These are phyloP conservation scores for Cygnus buccinator DNA, from an alignment of 2,113 vertebrate genomes.

Conservation along the genomic window DNA sequence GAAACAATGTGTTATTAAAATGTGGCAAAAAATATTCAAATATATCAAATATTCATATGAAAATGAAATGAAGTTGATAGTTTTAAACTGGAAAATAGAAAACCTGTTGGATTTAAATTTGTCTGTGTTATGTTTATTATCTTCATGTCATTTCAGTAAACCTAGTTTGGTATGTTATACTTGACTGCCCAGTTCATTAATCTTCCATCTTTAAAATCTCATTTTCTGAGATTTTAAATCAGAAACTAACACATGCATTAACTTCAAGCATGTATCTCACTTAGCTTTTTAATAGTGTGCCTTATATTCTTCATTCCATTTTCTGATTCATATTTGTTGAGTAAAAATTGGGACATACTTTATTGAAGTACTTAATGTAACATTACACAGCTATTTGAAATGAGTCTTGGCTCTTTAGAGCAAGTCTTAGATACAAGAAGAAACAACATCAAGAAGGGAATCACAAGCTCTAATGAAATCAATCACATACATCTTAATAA, in stretches of 20 bases:
- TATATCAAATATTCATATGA: not conserved
- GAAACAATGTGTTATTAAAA: not conserved
- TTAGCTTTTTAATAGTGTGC: not conserved
- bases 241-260: not conserved
- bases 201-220: conserved; percentile 16
- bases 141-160: not conserved
- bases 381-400: conserved; percentile 8
- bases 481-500: not conserved
- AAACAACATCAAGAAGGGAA: not conserved
- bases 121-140: not conserved
- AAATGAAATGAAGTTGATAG: not conserved
- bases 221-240: conserved; percentile 44
- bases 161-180: not conserved
- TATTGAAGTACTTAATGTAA: not conserved
- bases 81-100: not conserved
- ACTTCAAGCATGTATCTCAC: conserved; percentile 24
- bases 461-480: not conserved
- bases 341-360: not conserved
- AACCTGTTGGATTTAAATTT: not conserved
- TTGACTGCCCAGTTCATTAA: conserved; percentile 32
- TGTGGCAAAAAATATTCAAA: not conserved
- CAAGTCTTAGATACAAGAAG: not conserved
- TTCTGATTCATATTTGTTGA: not conserved
- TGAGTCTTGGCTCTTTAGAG: not conserved
- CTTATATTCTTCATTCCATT: conserved; percentile 22